These are phyloP conservation scores for Atlantisia rogersi DNA, from an alignment of 2,113 vertebrate genomes.

Conservation along the genomic window DNA sequence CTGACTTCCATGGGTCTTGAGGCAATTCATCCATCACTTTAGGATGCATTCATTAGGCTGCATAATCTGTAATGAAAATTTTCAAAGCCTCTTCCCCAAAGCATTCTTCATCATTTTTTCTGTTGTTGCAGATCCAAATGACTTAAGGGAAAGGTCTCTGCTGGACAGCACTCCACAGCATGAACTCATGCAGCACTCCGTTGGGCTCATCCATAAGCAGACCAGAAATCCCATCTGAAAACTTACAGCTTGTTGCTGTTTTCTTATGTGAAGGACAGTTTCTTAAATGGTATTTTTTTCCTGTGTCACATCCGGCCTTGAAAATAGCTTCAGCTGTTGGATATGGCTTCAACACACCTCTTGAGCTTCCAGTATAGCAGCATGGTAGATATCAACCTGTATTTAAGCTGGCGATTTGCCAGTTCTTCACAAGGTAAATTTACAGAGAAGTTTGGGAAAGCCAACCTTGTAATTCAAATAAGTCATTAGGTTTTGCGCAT, in stretches of 20 bases:
- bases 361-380: neutral
- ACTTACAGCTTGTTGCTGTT: neutral
- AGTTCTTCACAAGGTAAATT: neutral
- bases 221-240: neutral
- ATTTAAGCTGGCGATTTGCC: neutral
- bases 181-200: rapidly evolving
- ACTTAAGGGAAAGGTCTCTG: neutral
- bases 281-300: neutral
- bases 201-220: neutral
- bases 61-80: neutral
- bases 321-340: neutral
- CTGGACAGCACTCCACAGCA: neutral
- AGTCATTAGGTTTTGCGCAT: neutral
- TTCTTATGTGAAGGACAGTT: neutral
- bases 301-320: neutral
- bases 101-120: neutral
- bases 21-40: neutral
- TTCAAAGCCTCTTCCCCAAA: neutral
- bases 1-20: neutral
- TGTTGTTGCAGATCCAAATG: neutral
- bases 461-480: neutral
- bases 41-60: neutral
- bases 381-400: neutral
- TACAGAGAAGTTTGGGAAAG: neutral
- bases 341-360: neutral